Conservation (phyloP, 2,888 invertebrate species). For the Sarcophaga carnaria region DNA sequence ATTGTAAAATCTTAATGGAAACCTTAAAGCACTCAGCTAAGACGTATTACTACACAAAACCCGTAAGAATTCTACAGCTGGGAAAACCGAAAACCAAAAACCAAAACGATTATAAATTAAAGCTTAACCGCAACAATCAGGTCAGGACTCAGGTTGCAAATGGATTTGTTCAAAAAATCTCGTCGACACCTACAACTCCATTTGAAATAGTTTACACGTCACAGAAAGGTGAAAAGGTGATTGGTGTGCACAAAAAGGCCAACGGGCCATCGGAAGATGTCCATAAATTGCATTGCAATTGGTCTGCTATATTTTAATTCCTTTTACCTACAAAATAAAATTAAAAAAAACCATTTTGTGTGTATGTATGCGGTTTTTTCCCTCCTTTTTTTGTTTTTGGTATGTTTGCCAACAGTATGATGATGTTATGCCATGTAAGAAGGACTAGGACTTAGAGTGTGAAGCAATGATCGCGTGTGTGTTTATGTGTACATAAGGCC, state of each 20-base stretch:
- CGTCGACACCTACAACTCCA: neutral
- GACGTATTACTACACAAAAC: neutral
- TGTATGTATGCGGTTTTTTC: neutral
- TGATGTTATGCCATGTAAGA: neutral
- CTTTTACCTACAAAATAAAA: neutral
- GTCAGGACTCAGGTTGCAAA: neutral
- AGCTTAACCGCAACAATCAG: neutral
- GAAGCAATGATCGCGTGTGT: neutral
- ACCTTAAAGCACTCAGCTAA: neutral
- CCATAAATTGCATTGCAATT: slow-evolving; percentile 53
- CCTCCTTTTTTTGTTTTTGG: neutral
- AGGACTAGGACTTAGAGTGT: neutral
- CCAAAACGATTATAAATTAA: neutral
- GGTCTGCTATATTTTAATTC: slow-evolving; percentile 1
- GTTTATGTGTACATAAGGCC: neutral
- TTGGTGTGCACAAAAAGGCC: neutral
- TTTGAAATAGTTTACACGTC: neutral
- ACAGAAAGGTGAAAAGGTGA: neutral
- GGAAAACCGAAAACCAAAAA: neutral
- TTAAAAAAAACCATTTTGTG: too few species aligned
- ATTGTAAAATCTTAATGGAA: too few species aligned
- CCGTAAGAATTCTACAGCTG: neutral
- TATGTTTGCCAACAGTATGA: neutral
- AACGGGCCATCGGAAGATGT: slow-evolving; percentile 28
- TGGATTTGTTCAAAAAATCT: neutral